Conservation (phyloP, 1,140 invertebrate genomes). For the Aphelenchoides avenae region DNA sequence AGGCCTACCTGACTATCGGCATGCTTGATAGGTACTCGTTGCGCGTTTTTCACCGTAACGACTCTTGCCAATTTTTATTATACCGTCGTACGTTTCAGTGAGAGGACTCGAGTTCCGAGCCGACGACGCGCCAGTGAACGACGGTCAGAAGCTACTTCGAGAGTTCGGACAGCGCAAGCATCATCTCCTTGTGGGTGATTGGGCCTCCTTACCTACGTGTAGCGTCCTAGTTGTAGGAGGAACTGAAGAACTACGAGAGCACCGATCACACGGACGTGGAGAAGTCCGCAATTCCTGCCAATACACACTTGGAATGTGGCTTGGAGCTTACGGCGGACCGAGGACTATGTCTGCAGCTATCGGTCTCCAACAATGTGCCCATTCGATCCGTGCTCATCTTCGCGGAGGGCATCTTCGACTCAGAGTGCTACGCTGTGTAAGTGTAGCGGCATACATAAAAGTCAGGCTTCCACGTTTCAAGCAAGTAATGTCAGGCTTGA, state of each 20-base stretch:
- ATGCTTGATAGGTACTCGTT: neutral
- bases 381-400: constrained; percentile 42
- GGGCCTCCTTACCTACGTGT: neutral
- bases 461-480: too few relatives aligned
- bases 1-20: neutral
- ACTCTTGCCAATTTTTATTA: neutral
- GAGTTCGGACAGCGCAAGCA: constrained; percentile 45
- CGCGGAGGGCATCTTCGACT: constrained; percentile 46
- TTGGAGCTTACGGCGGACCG: constrained; percentile 29
- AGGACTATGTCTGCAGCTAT: constrained; percentile 34
- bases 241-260: constrained; percentile 42
- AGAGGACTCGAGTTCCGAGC: constrained; percentile 30
- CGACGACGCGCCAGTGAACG: constrained; percentile 7
- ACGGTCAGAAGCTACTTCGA: constrained; percentile 18
- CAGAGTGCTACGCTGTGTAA: constrained; percentile 45
- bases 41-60: neutral
- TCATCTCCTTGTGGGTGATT: constrained; percentile 29
- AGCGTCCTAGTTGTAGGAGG: constrained; percentile 14
- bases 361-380: constrained; percentile 32
- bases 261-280: neutral
- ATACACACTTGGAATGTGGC: constrained; percentile 31
- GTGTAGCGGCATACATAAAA: neutral
- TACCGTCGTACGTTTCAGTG: constrained; percentile 14
- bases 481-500: too few relatives aligned
- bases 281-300: constrained; percentile 26